Conservation (phyloP, 2,113 vertebrate genomes). For the Aegotheles bennettii region DNA sequence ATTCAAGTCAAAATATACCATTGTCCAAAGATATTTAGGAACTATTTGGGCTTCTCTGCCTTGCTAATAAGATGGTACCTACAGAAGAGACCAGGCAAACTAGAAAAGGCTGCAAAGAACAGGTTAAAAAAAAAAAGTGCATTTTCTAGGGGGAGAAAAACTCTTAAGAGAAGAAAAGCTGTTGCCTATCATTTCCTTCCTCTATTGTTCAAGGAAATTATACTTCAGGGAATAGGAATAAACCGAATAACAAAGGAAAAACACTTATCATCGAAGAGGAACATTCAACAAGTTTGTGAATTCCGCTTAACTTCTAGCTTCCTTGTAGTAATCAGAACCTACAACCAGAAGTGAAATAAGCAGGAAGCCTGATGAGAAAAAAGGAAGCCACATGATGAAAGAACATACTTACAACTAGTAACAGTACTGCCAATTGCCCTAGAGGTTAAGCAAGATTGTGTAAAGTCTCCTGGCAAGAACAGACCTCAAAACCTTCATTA, state of each 20-base stretch:
- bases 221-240: conserved; percentile 10
- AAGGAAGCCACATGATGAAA: conserved; percentile 42
- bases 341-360: conserved; percentile 21
- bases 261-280: not conserved
- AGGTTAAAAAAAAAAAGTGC: not conserved
- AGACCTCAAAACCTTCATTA: not conserved
- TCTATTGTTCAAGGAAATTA: conserved; percentile 37
- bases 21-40: not conserved
- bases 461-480: not conserved
- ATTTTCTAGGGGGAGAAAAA: not conserved
- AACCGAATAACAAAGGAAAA: not conserved
- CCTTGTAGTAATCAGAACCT: not conserved
- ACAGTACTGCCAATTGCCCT: not conserved
- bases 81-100: not conserved
- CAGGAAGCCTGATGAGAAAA: conserved; percentile 46
- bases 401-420: not conserved
- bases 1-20: not conserved
- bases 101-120: not conserved
- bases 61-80: not conserved
- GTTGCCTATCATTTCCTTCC: not conserved
- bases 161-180: not conserved
- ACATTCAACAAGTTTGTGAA: not conserved
- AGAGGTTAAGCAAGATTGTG: not conserved
- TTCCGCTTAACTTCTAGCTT: not conserved
- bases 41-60: not conserved